A percentile compares a stretch with the other conserved stretches of the same genome.
phyloP scores from a whole-genome alignment of 1,140 invertebrate genomes.

The Eubasilissa regina region DNA sequence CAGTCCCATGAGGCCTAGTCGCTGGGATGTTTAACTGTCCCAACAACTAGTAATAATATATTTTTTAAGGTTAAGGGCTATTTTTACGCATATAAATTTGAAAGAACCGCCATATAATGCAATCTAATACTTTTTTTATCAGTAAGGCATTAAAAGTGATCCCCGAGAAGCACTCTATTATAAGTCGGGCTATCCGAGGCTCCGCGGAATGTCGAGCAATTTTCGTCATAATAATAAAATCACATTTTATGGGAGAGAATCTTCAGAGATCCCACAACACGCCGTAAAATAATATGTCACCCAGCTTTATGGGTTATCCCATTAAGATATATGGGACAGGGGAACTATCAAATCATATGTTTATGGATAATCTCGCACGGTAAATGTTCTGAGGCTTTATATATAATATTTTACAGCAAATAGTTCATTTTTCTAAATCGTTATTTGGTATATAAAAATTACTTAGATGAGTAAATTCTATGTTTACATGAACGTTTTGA shows the following conservation, averaged over 20 bases:
- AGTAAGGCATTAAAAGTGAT: conserved; percentile 12
- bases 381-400: neutral
- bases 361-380: conserved; percentile 50
- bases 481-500: too few species aligned
- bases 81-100: conserved; percentile 3
- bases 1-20: too few species aligned
- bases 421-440: neutral
- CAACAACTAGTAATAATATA: neutral
- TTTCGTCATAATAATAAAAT: conserved; percentile 57
- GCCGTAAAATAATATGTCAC: conserved; percentile 48
- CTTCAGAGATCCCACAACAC: conserved; percentile 38
- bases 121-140: conserved; percentile 19
- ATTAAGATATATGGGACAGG: conserved; percentile 38
- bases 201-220: conserved; percentile 37
- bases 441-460: neutral
- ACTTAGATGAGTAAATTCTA: neutral
- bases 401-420: conserved; percentile 13
- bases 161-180: conserved; percentile 25
- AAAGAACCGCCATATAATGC: conserved; percentile 10
- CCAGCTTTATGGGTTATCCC: conserved; percentile 50
- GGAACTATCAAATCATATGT: conserved; percentile 54
- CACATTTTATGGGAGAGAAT: conserved; percentile 50
- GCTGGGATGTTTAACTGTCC: neutral
- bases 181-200: conserved; percentile 26
- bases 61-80: neutral